phyloP scores from a whole-genome alignment of 2,797 vertebrate genomes.

The Platyrinchus mystaceus region DNA sequence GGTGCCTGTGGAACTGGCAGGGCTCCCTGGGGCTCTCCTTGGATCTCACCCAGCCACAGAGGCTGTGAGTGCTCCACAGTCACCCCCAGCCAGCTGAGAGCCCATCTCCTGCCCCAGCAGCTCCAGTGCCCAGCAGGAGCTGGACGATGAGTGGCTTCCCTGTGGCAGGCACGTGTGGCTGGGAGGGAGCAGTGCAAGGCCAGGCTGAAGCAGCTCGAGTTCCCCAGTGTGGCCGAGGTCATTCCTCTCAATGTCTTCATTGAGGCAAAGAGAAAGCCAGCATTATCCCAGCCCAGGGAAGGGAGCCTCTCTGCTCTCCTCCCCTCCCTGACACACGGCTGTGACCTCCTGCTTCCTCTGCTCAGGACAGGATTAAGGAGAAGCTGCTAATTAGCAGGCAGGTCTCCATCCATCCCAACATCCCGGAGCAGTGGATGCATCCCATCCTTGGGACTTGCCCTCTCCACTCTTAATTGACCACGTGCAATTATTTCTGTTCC shows the following conservation, averaged over 20 bases:
- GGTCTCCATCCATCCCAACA: neutral
- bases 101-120: neutral
- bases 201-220: neutral
- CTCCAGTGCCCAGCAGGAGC: accelerated
- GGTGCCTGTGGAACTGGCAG: accelerated
- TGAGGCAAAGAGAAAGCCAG: constrained; percentile 16
- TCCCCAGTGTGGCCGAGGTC: accelerated
- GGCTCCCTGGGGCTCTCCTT: neutral
- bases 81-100: neutral
- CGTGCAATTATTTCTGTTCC: neutral
- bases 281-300: neutral
- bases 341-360: neutral
- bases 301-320: neutral
- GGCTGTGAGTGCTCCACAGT: neutral
- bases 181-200: neutral
- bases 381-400: neutral
- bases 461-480: neutral
- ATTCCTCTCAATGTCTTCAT: neutral
- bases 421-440: neutral
- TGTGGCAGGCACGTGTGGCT: neutral
- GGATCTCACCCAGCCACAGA: accelerated
- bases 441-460: neutral
- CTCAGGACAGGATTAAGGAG: neutral
- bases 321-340: accelerated
- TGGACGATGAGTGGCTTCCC: neutral